These are phyloP conservation scores for Cyclura pinguis DNA, from an alignment of 2,797 vertebrate species.

Conservation along the genomic window DNA sequence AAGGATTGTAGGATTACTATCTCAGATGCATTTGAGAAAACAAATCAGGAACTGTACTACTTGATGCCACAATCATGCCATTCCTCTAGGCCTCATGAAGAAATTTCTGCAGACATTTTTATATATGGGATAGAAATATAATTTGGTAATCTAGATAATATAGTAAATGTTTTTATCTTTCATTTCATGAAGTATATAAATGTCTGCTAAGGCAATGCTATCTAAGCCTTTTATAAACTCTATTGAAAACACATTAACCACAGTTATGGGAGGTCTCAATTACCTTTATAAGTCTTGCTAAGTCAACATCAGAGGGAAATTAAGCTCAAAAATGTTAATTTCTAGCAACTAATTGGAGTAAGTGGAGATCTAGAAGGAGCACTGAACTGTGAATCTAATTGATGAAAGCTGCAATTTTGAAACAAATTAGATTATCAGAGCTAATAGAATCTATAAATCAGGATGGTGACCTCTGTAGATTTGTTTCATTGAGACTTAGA, in stretches of 20 bases:
- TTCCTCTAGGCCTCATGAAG: background rate
- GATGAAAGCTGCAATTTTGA: slow-evolving; percentile 16
- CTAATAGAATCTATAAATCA: slow-evolving; percentile 23
- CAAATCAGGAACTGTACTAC: background rate
- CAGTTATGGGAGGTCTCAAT: slow-evolving; percentile 17
- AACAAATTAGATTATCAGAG: slow-evolving; percentile 19
- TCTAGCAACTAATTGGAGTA: slow-evolving; percentile 24
- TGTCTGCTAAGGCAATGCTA: background rate
- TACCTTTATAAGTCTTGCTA: slow-evolving; percentile 20
- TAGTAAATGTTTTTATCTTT: background rate
- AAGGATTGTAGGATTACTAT: background rate
- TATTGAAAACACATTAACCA: background rate
- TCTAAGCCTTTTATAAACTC: background rate
- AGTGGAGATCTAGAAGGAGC: background rate
- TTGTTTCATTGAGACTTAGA: slow-evolving; percentile 2
- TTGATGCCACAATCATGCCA: background rate
- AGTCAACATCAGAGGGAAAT: slow-evolving; percentile 23
- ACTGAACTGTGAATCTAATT: slow-evolving; percentile 27
- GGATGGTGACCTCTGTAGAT: background rate
- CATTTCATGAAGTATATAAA: slow-evolving; percentile 5
- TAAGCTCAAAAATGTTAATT: slow-evolving; percentile 32
- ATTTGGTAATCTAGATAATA: background rate
- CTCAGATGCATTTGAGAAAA: background rate
- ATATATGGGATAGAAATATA: background rate
- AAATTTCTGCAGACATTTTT: background rate